Evolutionary conservation across 2,797 vertebrate genomes (phyloP).

Genomic region (Sus cebifrons): DNA sequence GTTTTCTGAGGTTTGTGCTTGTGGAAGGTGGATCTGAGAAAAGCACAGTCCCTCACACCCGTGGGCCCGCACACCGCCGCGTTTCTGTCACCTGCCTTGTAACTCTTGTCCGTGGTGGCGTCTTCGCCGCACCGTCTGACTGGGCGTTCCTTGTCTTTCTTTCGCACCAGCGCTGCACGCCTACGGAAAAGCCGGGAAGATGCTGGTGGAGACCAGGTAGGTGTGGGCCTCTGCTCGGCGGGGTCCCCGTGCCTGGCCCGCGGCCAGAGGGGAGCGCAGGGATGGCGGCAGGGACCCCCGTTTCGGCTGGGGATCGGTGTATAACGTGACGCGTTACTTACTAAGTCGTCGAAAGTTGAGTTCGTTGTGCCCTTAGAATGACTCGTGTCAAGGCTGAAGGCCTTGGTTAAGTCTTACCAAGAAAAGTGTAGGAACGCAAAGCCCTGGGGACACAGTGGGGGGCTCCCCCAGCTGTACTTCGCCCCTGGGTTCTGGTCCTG

Average conservation of each 20-base stretch:
- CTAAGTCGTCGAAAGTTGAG: background rate
- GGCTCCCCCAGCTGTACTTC: background rate
- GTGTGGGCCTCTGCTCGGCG: background rate
- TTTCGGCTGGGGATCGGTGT: background rate
- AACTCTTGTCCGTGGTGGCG: fast-evolving
- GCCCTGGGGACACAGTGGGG: background rate
- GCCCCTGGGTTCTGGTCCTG: background rate
- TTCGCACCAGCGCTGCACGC: constrained; percentile 95
- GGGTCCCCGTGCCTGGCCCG: background rate
- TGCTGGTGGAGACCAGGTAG: constrained; percentile 97
- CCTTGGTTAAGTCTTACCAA: background rate
- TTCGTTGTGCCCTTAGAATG: background rate
- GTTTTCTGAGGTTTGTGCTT: constrained; percentile 79
- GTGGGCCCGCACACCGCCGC: background rate
- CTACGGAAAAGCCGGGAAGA: constrained; percentile 97
- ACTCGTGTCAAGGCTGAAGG: background rate
- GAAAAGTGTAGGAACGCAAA: background rate
- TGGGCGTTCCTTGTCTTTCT: constrained; percentile 56
- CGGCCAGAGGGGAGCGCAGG: background rate
- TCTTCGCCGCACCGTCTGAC: background rate
- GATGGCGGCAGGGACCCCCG: fast-evolving
- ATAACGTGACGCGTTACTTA: background rate
- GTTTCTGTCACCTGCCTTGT: background rate
- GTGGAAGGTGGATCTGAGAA: constrained; percentile 45
- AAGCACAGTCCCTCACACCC: background rate